Base-by-base conservation (phyloP, 2,797 vertebrate genomes). In the Columba guinea region DNA sequence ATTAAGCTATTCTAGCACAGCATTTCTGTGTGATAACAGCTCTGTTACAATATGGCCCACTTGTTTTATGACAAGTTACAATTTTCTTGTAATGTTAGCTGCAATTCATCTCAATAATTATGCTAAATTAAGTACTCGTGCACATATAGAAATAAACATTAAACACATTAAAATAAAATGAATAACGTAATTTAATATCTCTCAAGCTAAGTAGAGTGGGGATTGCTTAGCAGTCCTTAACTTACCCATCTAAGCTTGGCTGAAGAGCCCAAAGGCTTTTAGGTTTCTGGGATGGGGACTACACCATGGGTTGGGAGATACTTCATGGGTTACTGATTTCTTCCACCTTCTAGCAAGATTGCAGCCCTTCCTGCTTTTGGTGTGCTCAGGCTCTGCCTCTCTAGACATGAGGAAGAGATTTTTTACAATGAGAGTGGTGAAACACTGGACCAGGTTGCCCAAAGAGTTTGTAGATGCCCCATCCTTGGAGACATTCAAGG, bases 21-120 rank as follows among this genome's bases (percentile, higher is more conserved):
- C 86, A 55, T 95, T 97, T 96, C 93, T 84, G 79, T 95, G 91
- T 94, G 91, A 93, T 93, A 92, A 97, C 93, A 95, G 93, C 90
- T 97, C 94, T 92, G 83, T 73, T 97, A 93, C 96, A 97, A 97
- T 96, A 96, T 90, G 92, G 94, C 73, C 93, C 96, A 96, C 96
- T 98, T 97, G 88, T 96, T 98, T 97, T 97, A 96, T 97, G 97
- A 98, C 98, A 98, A 97, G 97, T 98, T 98, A 95, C 97, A 98
- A 98, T 98, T 98, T 98, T 97, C 98, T 97, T 97, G 97, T 98
- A 98, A 97, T 91, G 94, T 97, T 97, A 97, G 84, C 97, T 97
- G 96, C 93, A 94, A 97, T 97, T 98, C 97, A 96, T 98, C 97
- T 98, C 96, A 97, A 97, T 98, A 98, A 98, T 98, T 98, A 98